A percentile compares a stretch with the other conserved stretches of the same genome.
These are phyloP conservation scores for Hydrotaea cyrtoneurina DNA, from an alignment of 2,888 invertebrate genomes.

Conservation along the genomic window DNA sequence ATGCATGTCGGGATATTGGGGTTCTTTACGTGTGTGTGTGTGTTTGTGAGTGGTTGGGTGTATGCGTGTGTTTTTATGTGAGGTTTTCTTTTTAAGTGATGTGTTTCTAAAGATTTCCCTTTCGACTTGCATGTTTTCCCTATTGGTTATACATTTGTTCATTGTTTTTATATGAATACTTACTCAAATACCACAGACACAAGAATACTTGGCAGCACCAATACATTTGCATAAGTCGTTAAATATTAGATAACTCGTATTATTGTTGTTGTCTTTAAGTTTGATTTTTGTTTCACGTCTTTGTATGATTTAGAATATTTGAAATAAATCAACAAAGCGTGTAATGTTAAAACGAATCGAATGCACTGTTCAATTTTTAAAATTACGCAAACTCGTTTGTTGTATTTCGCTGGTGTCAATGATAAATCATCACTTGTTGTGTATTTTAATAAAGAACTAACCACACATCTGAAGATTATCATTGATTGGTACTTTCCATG, in stretches of 20 bases:
- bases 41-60: not conserved
- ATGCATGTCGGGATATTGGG: not conserved
- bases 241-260: not conserved
- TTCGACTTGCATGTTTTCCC: slow-evolving; percentile 42
- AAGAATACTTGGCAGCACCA: not conserved
- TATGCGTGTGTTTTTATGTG: not conserved
- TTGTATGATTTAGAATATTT: not conserved
- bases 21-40: not conserved
- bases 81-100: not conserved
- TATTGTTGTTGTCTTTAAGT: slow-evolving; percentile 45
- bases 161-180: slow-evolving; percentile 18
- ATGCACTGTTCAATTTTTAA: not conserved
- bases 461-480: too few relatives aligned
- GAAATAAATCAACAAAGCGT: not conserved
- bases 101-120: slow-evolving; percentile 33
- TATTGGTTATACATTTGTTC: slow-evolving; percentile 34
- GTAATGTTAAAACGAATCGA: slow-evolving; percentile 28
- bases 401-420: too few relatives aligned
- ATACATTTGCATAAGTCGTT: not conserved
- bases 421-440: too few relatives aligned
- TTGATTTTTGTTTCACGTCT: not conserved
- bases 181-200: not conserved
- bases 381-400: too few relatives aligned
- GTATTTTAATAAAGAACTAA: too few relatives aligned
- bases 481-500: too few relatives aligned